Conservation (phyloP, 2,113 vertebrate species). For the Vicugna pacos region DNA sequence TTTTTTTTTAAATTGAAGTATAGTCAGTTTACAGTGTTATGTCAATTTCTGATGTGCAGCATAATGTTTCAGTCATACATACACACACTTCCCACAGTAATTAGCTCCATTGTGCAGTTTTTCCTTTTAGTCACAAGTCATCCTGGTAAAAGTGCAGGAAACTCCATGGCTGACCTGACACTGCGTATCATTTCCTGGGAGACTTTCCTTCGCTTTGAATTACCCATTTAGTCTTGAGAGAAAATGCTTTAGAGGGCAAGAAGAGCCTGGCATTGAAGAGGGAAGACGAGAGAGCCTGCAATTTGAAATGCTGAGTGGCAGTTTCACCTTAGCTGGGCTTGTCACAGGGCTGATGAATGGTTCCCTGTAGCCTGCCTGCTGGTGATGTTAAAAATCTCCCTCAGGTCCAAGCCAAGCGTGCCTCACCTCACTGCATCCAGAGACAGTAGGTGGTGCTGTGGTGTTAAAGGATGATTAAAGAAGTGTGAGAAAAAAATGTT, state of each 20-base stretch:
- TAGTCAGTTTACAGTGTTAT: too few relatives aligned
- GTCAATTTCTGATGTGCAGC: too few relatives aligned
- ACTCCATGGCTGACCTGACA: fast-evolving
- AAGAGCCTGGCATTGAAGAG: neutral
- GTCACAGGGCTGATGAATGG: constrained; percentile 56
- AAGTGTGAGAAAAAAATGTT: fast-evolving
- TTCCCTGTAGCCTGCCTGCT: neutral
- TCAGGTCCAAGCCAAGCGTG: neutral
- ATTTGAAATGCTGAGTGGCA: constrained; percentile 59
- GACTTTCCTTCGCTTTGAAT: constrained; percentile 38
- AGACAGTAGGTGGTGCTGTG: constrained; percentile 58
- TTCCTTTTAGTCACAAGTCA: neutral
- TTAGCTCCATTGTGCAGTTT: neutral
- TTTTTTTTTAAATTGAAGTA: neutral
- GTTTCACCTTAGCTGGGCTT: constrained; percentile 28
- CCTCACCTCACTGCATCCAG: neutral
- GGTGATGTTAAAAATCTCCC: constrained; percentile 3
- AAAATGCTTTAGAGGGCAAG: constrained; percentile 27
- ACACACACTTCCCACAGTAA: neutral
- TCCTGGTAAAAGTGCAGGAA: neutral
- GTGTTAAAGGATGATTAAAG: neutral
- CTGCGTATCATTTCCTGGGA: constrained; percentile 47
- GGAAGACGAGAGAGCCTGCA: constrained; percentile 18
- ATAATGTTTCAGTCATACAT: too few relatives aligned
- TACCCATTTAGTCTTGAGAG: constrained; percentile 62